phyloP scores from a whole-genome alignment of 2,888 invertebrate species.

The Eupithecia subumbrata region DNA sequence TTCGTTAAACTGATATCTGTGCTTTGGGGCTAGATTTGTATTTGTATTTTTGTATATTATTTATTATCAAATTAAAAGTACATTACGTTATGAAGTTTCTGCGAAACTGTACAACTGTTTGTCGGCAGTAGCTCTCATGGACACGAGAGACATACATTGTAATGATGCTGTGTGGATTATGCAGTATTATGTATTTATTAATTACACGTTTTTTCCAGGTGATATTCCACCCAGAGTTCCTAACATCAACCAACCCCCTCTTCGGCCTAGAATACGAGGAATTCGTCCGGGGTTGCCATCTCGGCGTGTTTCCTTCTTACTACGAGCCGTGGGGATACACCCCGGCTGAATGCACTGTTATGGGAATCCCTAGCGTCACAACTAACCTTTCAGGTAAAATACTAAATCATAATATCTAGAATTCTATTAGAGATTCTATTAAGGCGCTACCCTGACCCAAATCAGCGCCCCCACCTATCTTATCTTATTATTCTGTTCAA shows the following conservation, averaged over 20 bases:
- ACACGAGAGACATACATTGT: too few relatives aligned
- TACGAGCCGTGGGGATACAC: constrained; percentile 99
- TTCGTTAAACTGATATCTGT: too few relatives aligned
- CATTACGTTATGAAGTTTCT: too few relatives aligned
- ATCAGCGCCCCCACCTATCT: too few relatives aligned
- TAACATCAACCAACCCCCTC: constrained; percentile 98
- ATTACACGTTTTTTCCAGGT: constrained; percentile 82
- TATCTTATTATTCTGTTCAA: too few relatives aligned
- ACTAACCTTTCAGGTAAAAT: constrained; percentile 94
- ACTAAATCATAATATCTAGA: constrained; percentile 75
- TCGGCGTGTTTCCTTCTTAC: constrained; percentile 99
- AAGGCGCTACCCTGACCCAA: too few relatives aligned
- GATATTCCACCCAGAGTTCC: constrained; percentile 99
- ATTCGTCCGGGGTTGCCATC: constrained; percentile 99
- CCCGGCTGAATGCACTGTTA: constrained; percentile 99
- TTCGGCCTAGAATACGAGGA: constrained; percentile 99
- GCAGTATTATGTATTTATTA: not conserved
- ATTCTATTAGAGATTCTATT: too few relatives aligned
- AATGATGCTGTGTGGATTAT: not conserved
- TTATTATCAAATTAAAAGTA: too few relatives aligned
- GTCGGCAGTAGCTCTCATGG: too few relatives aligned
- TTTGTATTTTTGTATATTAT: too few relatives aligned
- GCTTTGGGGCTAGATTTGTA: too few relatives aligned
- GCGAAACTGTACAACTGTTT: too few relatives aligned
- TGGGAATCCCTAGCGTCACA: constrained; percentile 99